A percentile compares a stretch with the other conserved stretches of the same genome.
phyloP scores from a whole-genome alignment of 2,888 invertebrate genomes.

The Hymenopus coronatus region DNA sequence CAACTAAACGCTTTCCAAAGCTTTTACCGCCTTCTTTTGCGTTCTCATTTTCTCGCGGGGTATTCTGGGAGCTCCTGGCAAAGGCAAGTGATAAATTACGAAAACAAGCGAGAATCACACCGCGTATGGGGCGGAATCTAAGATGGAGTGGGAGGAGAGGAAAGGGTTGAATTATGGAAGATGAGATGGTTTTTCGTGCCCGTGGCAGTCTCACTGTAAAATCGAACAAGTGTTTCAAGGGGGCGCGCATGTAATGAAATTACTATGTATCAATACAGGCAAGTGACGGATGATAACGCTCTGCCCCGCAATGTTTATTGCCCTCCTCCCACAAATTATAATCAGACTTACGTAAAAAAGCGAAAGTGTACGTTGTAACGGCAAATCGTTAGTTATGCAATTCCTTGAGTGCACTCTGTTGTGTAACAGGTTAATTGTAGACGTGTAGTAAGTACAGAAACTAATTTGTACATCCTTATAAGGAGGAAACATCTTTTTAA shows the following conservation, averaged over 20 bases:
- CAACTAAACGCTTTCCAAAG: neutral
- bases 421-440: no score
- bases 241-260: neutral
- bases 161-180: neutral
- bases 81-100: constrained; percentile 22
- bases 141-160: neutral
- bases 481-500: no score
- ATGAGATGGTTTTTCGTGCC: neutral
- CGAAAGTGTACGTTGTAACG: neutral
- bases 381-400: neutral
- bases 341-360: neutral
- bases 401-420: no score
- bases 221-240: neutral
- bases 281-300: neutral
- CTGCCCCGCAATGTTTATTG: neutral
- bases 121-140: neutral
- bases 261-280: neutral
- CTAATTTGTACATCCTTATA: no score
- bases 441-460: no score
- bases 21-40: constrained; percentile 7
- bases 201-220: neutral
- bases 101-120: constrained; percentile 21
- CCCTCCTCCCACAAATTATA: neutral
- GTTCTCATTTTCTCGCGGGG: constrained; percentile 25
- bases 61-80: constrained; percentile 18